Evolutionary conservation across 2,888 invertebrate genomes (phyloP).

Genomic region (Zaprionus lineosus): DNA sequence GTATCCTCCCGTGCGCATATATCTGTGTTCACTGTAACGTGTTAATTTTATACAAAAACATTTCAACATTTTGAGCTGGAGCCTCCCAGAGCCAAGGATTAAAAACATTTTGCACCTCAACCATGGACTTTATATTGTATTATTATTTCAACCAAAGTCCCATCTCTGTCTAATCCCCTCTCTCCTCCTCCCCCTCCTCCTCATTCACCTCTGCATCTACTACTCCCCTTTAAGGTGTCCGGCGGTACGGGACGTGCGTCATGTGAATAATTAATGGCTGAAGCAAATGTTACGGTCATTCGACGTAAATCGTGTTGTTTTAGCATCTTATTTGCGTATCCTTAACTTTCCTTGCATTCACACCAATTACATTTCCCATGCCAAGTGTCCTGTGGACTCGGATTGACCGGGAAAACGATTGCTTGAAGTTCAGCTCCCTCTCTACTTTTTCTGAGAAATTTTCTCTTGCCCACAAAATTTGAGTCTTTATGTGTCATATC

Average conservation of each 20-base stretch:
- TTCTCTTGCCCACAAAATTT: too few relatives aligned
- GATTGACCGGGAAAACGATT: too few relatives aligned
- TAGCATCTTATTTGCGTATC: conserved; percentile 38
- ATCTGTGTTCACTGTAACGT: conserved; percentile 56
- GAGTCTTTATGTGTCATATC: too few relatives aligned
- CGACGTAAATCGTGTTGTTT: background rate
- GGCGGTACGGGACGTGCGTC: conserved; percentile 41
- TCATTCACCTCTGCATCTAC: too few relatives aligned
- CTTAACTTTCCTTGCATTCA: conserved; percentile 43
- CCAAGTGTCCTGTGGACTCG: too few relatives aligned
- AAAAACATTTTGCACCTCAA: conserved; percentile 46
- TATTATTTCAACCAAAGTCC: conserved; percentile 57
- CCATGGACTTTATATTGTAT: conserved; percentile 63
- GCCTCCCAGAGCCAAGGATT: conserved; percentile 45
- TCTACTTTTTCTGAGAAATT: too few relatives aligned
- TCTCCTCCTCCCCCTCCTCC: background rate
- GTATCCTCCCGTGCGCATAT: conserved; percentile 43
- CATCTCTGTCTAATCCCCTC: background rate
- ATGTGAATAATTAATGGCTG: conserved; percentile 69
- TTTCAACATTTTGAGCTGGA: conserved; percentile 26
- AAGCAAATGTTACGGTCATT: conserved; percentile 6
- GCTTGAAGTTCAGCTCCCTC: too few relatives aligned
- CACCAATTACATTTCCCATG: conserved; percentile 38
- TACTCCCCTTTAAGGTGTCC: conserved; percentile 56
- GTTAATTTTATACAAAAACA: conserved; percentile 68